phyloP scores from a whole-genome alignment of 1,140 invertebrate species.

The Fopius arisanus region DNA sequence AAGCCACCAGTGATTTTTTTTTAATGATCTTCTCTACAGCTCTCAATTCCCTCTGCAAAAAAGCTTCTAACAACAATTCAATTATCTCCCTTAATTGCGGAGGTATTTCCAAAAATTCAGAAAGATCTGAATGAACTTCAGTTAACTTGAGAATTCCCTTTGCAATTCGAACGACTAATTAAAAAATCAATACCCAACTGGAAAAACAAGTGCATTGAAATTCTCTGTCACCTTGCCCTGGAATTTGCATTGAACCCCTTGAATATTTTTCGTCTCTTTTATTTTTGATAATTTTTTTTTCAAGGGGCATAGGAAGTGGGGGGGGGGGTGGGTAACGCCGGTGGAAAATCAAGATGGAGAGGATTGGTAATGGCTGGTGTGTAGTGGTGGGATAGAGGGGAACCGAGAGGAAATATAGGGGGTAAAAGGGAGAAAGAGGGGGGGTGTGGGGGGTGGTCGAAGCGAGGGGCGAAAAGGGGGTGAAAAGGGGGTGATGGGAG shows the following conservation, averaged over 20 bases:
- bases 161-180: neutral
- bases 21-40: no score
- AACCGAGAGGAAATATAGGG: conserved; percentile 19
- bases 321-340: conserved; percentile 4
- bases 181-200: neutral
- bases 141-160: no score
- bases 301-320: neutral
- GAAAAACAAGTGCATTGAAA: neutral
- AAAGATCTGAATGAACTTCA: neutral
- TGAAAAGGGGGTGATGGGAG: conserved; percentile 21
- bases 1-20: no score
- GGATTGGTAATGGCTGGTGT: conserved; percentile 44
- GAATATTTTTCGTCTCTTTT: neutral
- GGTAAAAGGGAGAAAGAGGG: neutral
- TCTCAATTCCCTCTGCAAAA: no score
- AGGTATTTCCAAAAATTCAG: no score
- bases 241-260: neutral
- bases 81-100: no score
- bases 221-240: neutral
- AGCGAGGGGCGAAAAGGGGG: conserved; percentile 13
- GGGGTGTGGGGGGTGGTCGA: conserved; percentile 20
- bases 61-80: no score
- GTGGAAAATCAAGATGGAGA: conserved; percentile 46
- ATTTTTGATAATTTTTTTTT: conserved; percentile 15
- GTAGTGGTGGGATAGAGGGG: conserved; percentile 23